phyloP scores from a whole-genome alignment of 1,140 invertebrate species.

The Drosophila ogumai region DNA sequence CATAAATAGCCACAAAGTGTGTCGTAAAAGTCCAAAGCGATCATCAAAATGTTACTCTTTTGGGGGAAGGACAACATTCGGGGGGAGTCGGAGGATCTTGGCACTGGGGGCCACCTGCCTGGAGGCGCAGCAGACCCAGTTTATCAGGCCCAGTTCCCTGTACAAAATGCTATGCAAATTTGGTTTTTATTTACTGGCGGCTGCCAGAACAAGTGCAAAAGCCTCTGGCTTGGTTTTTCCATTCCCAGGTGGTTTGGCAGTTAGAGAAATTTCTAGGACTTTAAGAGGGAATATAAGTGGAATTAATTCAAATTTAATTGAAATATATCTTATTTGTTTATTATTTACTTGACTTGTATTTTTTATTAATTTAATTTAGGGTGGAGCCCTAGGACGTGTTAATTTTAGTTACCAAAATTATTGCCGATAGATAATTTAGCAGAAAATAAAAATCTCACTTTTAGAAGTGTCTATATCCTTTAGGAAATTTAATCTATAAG shows the following conservation, averaged over 20 bases:
- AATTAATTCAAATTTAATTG: background rate
- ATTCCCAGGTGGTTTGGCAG: constrained; percentile 30
- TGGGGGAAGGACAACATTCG: background rate
- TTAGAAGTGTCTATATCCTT: background rate
- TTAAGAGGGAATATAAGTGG: background rate
- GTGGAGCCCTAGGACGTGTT: background rate
- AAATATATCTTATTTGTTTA: background rate
- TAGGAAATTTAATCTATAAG: background rate
- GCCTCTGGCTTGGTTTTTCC: constrained; percentile 1
- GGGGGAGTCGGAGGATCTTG: background rate
- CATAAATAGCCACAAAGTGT: constrained; percentile 80
- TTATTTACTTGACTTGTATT: background rate
- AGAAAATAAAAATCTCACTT: background rate
- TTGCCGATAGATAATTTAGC: too few relatives aligned
- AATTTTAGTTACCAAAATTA: background rate
- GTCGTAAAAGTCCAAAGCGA: constrained; percentile 73
- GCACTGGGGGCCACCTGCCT: constrained; percentile 25
- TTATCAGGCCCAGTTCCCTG: constrained; percentile 39
- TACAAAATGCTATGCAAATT: constrained; percentile 71
- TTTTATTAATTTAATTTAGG: background rate
- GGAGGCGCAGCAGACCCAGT: constrained; percentile 43
- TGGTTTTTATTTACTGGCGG: constrained; percentile 50
- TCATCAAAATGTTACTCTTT: constrained; percentile 63
- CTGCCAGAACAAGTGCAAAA: constrained; percentile 78
- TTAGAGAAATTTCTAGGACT: background rate